Evolutionary conservation across 2,888 invertebrate genomes (phyloP).

Genomic region (Amphipoea lucens): DNA sequence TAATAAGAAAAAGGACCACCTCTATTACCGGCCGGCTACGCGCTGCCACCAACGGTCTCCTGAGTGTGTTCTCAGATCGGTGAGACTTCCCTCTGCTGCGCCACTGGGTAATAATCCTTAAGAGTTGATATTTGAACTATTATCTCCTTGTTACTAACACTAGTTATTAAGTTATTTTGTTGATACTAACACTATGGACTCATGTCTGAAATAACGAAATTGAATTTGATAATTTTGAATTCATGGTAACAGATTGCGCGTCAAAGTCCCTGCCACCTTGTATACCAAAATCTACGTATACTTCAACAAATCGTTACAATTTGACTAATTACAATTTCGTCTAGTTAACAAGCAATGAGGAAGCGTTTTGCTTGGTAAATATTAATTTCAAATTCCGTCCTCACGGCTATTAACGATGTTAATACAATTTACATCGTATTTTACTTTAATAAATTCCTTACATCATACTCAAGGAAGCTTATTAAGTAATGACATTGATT

Average conservation of each 20-base stretch:
- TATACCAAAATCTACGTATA: background rate
- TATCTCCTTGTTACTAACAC: no score
- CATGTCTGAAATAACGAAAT: no score
- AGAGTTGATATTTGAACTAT: no score
- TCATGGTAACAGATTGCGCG: background rate
- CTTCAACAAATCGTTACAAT: slow-evolving; percentile 34
- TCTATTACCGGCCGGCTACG: no score
- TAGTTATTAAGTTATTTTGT: no score
- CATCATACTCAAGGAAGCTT: slow-evolving; percentile 36
- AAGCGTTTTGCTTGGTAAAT: slow-evolving; percentile 66
- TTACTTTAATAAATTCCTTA: slow-evolving; percentile 47
- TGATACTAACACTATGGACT: no score
- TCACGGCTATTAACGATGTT: slow-evolving; percentile 59
- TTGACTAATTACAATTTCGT: slow-evolving; percentile 50
- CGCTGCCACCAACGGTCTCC: no score
- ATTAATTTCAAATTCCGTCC: slow-evolving; percentile 60
- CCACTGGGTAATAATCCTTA: no score
- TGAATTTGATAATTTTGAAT: no score
- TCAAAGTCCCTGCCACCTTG: background rate
- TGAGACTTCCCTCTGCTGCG: no score
- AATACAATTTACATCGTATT: slow-evolving; percentile 63
- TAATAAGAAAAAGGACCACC: no score
- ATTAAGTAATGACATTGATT: slow-evolving; percentile 20
- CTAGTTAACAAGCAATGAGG: slow-evolving; percentile 63
- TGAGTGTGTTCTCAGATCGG: no score